These are phyloP conservation scores for Dryoscopus gambensis DNA, from an alignment of 2,113 vertebrate species.

Conservation along the genomic window DNA sequence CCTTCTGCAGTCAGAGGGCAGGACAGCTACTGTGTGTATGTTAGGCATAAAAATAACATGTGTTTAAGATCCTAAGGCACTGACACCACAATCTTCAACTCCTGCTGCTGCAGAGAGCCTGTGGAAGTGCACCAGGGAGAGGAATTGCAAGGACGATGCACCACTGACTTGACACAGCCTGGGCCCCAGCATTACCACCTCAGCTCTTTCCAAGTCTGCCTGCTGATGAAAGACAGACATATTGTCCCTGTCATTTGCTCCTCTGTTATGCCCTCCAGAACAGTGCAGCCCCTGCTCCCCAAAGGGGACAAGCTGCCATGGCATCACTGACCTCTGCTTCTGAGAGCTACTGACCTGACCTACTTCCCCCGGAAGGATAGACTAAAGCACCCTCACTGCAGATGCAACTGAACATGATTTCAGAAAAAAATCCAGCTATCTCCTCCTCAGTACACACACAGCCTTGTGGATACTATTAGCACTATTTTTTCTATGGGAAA, in stretches of 20 bases:
- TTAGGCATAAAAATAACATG: background rate
- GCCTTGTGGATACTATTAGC: background rate
- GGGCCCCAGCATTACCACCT: background rate
- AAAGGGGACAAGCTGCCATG: background rate
- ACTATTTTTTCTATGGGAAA: background rate
- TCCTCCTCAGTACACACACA: background rate
- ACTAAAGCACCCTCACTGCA: background rate
- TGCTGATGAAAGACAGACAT: background rate
- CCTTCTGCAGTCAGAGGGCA: background rate
- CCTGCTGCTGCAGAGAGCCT: background rate
- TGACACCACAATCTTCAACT: background rate
- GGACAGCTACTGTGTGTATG: background rate
- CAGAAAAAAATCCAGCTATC: background rate
- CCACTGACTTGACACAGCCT: background rate
- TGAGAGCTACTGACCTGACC: background rate
- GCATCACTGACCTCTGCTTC: background rate
- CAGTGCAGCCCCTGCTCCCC: background rate
- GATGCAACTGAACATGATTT: background rate
- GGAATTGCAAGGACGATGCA: background rate
- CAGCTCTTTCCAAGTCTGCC: background rate
- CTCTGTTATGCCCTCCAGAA: rapidly evolving
- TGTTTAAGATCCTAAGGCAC: background rate
- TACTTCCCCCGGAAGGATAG: background rate
- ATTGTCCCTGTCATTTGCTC: background rate
- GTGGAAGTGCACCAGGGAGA: background rate